phyloP scores from a whole-genome alignment of 2,888 invertebrate species.

The Cephus nigrinus region DNA sequence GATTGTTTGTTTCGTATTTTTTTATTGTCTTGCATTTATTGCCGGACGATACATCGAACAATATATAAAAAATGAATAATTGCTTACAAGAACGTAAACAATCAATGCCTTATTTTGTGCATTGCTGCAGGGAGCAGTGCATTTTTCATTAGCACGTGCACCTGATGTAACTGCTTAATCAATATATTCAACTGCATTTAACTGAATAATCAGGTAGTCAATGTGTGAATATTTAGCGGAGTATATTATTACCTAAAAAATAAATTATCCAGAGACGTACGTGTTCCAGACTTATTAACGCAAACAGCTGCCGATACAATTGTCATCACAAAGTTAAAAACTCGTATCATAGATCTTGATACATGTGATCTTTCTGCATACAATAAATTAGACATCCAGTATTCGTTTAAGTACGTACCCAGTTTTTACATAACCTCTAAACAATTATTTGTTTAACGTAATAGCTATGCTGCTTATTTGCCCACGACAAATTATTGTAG shows the following conservation, averaged over 20 bases:
- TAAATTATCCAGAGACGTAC: neutral
- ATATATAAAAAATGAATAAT: neutral
- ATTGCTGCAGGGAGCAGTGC: neutral
- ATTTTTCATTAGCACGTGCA: neutral
- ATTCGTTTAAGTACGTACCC: neutral
- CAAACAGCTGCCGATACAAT: neutral
- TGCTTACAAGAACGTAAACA: neutral
- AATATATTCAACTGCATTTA: neutral
- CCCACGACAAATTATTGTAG: neutral
- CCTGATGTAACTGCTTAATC: too few relatives aligned
- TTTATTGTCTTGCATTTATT: constrained; percentile 5
- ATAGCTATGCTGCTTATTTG: neutral
- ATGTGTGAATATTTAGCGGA: neutral
- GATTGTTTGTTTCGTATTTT: neutral
- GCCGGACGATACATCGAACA: neutral
- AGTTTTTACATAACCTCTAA: neutral
- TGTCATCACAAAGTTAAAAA: neutral
- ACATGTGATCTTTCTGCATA: neutral
- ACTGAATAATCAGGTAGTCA: neutral
- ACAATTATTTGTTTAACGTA: neutral
- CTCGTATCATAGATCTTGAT: neutral
- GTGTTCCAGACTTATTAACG: neutral
- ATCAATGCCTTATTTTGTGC: neutral
- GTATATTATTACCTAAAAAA: neutral
- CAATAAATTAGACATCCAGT: neutral